These are phyloP conservation scores for Pardosa pseudoannulata DNA, from an alignment of 2,888 invertebrate species.

Conservation along the genomic window DNA sequence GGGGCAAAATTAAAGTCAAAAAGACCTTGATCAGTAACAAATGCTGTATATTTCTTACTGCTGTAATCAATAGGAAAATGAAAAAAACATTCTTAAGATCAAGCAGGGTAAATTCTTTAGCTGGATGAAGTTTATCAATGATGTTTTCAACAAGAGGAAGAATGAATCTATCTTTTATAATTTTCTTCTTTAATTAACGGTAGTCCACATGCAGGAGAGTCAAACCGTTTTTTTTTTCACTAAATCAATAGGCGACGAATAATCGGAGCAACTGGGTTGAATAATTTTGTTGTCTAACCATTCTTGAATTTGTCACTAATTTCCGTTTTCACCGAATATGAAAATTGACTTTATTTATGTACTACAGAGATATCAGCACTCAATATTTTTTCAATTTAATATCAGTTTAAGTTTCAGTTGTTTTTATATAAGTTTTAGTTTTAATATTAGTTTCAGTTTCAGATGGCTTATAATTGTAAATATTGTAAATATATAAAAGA, in stretches of 20 bases:
- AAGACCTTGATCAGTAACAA: conserved; percentile 2
- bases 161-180: conserved; percentile 20
- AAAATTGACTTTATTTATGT: background rate
- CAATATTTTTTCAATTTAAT: background rate
- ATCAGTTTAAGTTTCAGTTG: too few species aligned
- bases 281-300: background rate
- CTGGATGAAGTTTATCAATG: conserved; percentile 16
- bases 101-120: conserved; percentile 8
- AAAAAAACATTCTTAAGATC: conserved; percentile 48
- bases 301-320: too few species aligned
- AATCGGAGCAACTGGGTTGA: too few species aligned
- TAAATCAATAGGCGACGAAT: too few species aligned
- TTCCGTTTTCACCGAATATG: background rate
- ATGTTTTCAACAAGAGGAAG: conserved; percentile 20
- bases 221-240: conserved; percentile 34
- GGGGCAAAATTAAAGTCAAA: conserved; percentile 2
- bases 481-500: too few species aligned
- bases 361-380: background rate
- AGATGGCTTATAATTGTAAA: background rate
- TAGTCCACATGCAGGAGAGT: conserved; percentile 22
- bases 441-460: background rate
- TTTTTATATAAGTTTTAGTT: too few species aligned
- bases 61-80: background rate
- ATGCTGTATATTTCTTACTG: conserved; percentile 1
- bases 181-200: conserved; percentile 7